phyloP scores from a whole-genome alignment of 2,888 invertebrate species.

The Leptodirus hochenwartii region DNA sequence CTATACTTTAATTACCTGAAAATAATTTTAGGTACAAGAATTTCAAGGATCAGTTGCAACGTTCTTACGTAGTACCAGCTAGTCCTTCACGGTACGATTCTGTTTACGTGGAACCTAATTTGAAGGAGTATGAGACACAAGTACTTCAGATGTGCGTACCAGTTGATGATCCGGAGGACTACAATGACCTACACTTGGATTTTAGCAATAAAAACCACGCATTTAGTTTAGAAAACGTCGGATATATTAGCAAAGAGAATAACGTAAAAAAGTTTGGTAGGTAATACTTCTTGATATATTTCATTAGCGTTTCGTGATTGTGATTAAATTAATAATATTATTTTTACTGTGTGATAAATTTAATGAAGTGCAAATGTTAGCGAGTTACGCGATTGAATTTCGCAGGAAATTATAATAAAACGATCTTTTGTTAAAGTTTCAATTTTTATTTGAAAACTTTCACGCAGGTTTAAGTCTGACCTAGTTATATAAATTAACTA shows the following conservation, averaged over 20 bases:
- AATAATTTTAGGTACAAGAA: constrained; percentile 52
- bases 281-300: constrained; percentile 11
- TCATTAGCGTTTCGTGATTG: not conserved
- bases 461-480: too few species aligned
- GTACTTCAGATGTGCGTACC: constrained; percentile 84
- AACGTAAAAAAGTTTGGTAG: constrained; percentile 36
- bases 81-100: constrained; percentile 50
- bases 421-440: too few species aligned
- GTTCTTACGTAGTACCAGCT: constrained; percentile 34
- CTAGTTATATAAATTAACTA: too few species aligned
- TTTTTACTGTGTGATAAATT: too few species aligned
- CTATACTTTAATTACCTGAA: not conserved
- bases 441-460: too few species aligned
- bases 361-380: too few species aligned
- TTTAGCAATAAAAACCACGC: constrained; percentile 77
- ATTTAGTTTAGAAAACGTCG: constrained; percentile 74
- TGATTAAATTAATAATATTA: too few species aligned
- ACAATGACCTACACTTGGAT: constrained; percentile 64
- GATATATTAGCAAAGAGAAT: constrained; percentile 72
- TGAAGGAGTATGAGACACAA: constrained; percentile 91
- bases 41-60: constrained; percentile 50
- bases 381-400: too few species aligned
- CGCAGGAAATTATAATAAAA: too few species aligned
- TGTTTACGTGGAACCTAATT: constrained; percentile 52
- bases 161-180: constrained; percentile 62